Conservation (phyloP, 2,113 vertebrate genomes). For the Propithecus coquereli region DNA sequence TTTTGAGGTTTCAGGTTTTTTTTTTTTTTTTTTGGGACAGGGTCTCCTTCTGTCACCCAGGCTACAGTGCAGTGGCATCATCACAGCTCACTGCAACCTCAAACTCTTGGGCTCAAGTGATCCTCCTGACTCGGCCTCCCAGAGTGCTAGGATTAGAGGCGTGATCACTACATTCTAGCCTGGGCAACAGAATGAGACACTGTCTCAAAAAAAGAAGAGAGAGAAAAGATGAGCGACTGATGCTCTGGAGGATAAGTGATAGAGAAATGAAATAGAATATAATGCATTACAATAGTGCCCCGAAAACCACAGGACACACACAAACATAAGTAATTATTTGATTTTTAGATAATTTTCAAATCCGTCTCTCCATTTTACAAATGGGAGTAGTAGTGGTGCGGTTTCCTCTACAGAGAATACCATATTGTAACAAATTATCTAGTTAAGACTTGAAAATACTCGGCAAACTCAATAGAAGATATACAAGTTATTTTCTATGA, state of each 20-base stretch:
- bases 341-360: conserved; percentile 30
- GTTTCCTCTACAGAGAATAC: neutral
- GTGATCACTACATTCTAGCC: no score
- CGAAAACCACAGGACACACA: neutral
- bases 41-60: no score
- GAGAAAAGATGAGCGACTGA: neutral
- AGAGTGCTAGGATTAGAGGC: no score
- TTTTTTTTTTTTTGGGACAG: no score
- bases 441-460: neutral
- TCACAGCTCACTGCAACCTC: no score
- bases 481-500: neutral
- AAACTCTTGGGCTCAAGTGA: no score
- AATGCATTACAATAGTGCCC: neutral
- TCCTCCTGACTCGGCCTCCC: no score
- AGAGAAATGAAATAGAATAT: neutral
- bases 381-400: neutral
- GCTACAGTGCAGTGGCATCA: no score
- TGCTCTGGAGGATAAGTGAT: neutral
- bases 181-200: no score
- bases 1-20: neutral
- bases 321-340: neutral
- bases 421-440: neutral
- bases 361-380: neutral
- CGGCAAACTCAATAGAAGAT: neutral
- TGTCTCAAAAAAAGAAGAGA: no score